phyloP scores from a whole-genome alignment of 2,888 invertebrate species.

The Trichopria drosophilae region DNA sequence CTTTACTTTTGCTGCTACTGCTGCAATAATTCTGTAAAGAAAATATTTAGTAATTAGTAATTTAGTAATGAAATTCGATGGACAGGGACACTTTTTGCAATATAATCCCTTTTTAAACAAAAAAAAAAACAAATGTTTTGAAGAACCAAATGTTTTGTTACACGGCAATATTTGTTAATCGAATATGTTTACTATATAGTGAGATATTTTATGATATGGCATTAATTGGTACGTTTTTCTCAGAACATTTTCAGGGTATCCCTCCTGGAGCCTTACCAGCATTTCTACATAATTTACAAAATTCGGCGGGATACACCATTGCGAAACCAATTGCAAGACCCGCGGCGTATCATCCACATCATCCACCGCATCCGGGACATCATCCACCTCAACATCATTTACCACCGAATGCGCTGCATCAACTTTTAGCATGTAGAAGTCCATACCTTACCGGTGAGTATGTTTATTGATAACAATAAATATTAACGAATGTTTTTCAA shows the following conservation, averaged over 20 bases:
- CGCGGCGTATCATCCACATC: conserved; percentile 65
- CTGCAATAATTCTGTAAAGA: no score
- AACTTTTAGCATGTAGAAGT: conserved; percentile 78
- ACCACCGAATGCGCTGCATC: conserved; percentile 64
- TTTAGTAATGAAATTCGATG: no score
- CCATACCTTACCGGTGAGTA: conserved; percentile 79
- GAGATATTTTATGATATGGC: no score
- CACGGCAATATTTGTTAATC: no score
- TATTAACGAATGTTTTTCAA: not conserved
- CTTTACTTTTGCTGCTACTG: no score
- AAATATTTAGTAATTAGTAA: no score
- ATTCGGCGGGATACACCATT: conserved; percentile 66
- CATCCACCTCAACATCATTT: conserved; percentile 54
- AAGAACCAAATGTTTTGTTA: no score
- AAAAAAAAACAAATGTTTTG: no score
- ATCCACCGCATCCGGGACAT: conserved; percentile 70
- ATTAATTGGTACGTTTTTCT: no score
- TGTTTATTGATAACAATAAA: conserved; percentile 8
- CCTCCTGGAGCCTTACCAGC: conserved; percentile 51
- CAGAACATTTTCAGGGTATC: conserved; percentile 55
- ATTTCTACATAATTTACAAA: conserved; percentile 54
- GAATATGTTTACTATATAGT: no score
- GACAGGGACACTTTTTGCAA: no score
- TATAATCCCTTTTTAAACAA: no score
- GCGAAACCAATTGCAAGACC: conserved; percentile 86